These are phyloP conservation scores for Nerophis ophidion DNA, from an alignment of 2,113 vertebrate genomes.

Conservation along the genomic window DNA sequence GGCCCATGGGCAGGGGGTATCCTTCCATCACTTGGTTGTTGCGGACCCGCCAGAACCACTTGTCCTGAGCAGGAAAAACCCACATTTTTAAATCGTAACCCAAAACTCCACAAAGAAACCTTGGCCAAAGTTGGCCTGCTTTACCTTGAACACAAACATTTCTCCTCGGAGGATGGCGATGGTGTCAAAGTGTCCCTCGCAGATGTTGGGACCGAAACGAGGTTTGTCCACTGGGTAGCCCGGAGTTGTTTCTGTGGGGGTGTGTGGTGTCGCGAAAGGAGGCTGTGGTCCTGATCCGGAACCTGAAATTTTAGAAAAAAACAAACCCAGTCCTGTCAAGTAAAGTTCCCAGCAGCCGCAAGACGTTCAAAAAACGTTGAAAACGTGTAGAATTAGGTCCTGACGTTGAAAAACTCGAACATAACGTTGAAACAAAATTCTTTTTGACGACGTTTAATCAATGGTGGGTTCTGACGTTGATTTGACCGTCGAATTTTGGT, in stretches of 20 bases:
- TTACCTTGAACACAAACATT: slow-evolving; percentile 91
- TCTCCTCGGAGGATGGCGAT: slow-evolving; percentile 83
- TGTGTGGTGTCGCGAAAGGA: slow-evolving; percentile 55
- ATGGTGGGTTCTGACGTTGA: no score
- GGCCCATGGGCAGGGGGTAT: slow-evolving; percentile 87
- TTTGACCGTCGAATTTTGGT: no score
- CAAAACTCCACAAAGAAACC: background rate
- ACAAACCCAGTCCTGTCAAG: no score
- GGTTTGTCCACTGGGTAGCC: slow-evolving; percentile 62
- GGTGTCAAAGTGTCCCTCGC: slow-evolving; percentile 86
- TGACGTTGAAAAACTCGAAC: no score
- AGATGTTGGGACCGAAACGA: slow-evolving; percentile 79
- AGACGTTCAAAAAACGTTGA: no score
- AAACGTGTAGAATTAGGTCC: no score
- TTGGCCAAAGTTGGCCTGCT: background rate
- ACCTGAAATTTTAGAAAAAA: slow-evolving; percentile 37
- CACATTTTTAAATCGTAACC: background rate
- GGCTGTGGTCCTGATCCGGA: slow-evolving; percentile 50
- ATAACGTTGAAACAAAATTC: no score
- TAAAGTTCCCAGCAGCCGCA: background rate
- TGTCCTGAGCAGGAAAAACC: slow-evolving; percentile 53
- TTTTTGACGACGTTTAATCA: no score
- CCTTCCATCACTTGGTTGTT: slow-evolving; percentile 82
- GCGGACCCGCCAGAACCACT: slow-evolving; percentile 88
- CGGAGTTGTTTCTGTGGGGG: slow-evolving; percentile 41